Conservation (phyloP, 2,113 vertebrate species). For the Megalops atlanticus region DNA sequence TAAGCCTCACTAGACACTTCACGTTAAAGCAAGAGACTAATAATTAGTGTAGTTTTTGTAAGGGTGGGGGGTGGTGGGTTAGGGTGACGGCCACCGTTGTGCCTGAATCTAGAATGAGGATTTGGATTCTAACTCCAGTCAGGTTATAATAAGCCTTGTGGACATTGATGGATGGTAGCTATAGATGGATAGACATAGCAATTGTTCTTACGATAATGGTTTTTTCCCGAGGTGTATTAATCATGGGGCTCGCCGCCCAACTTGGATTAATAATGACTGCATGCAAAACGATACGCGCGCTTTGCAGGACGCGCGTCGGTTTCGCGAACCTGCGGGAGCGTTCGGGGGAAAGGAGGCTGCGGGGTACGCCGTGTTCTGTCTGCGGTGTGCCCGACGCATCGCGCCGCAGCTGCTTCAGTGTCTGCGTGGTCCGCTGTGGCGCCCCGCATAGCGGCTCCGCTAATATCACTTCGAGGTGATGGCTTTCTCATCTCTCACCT, state of each 20-base stretch:
- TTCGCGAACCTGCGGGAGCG: neutral
- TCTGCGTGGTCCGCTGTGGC: too few relatives aligned
- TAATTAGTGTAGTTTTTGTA: constrained; percentile 10
- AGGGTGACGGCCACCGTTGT: neutral
- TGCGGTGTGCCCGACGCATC: too few relatives aligned
- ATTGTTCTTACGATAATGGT: constrained; percentile 58
- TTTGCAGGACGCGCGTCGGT: neutral
- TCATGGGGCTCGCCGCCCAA: constrained; percentile 25
- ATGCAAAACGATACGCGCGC: neutral
- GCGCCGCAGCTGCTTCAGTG: too few relatives aligned
- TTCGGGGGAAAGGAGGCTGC: neutral
- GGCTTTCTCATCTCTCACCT: neutral
- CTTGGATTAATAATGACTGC: constrained; percentile 1
- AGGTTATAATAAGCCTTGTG: constrained; percentile 41
- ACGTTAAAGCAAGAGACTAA: neutral
- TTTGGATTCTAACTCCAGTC: neutral
- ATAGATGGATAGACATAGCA: constrained; percentile 50
- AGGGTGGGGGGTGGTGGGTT: neutral
- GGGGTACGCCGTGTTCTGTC: neutral
- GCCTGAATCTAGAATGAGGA: neutral
- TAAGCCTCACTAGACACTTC: neutral
- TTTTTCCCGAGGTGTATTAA: constrained; percentile 53
- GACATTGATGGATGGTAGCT: constrained; percentile 51
- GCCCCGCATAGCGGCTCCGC: too few relatives aligned
- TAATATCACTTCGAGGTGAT: too few relatives aligned